phyloP scores from a whole-genome alignment of 2,113 vertebrate species.

The Tretioscincus oriximinensis region DNA sequence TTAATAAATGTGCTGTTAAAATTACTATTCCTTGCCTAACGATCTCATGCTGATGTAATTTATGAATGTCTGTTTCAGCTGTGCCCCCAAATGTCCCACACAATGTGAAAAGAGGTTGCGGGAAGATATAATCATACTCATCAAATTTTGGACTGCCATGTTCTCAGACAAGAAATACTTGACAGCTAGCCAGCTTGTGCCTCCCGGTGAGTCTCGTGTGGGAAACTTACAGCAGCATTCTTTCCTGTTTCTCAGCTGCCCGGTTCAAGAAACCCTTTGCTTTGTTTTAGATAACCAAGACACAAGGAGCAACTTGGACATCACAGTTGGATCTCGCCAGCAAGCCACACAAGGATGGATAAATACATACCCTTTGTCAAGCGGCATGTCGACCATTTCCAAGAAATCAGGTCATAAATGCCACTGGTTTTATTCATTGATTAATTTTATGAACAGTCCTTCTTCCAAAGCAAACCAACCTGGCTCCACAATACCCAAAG shows the following conservation, averaged over 20 bases:
- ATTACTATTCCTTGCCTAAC: background rate
- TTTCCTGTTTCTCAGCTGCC: background rate
- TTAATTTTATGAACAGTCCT: no score
- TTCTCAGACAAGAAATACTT: constrained; percentile 98
- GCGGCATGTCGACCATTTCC: constrained; percentile 96
- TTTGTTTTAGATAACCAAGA: constrained; percentile 87
- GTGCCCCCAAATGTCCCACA: constrained; percentile 88
- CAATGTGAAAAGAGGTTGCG: constrained; percentile 90
- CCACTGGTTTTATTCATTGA: background rate
- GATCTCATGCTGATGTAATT: background rate
- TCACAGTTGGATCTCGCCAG: constrained; percentile 89
- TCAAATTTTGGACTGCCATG: constrained; percentile 94
- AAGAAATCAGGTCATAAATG: constrained; percentile 88
- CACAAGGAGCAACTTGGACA: constrained; percentile 87
- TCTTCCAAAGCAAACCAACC: background rate
- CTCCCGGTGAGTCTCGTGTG: constrained; percentile 78
- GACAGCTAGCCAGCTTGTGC: constrained; percentile 89
- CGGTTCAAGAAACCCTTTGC: constrained; percentile 16
- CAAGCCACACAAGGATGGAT: constrained; percentile 94
- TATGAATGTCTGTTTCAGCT: constrained; percentile 63
- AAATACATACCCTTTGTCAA: constrained; percentile 95
- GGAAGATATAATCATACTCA: constrained; percentile 95
- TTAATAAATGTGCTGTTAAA: no score
- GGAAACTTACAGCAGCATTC: background rate
- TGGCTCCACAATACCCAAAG: no score